Conservation (phyloP, 2,797 vertebrate species). For the Melanogrammus aeglefinus region DNA sequence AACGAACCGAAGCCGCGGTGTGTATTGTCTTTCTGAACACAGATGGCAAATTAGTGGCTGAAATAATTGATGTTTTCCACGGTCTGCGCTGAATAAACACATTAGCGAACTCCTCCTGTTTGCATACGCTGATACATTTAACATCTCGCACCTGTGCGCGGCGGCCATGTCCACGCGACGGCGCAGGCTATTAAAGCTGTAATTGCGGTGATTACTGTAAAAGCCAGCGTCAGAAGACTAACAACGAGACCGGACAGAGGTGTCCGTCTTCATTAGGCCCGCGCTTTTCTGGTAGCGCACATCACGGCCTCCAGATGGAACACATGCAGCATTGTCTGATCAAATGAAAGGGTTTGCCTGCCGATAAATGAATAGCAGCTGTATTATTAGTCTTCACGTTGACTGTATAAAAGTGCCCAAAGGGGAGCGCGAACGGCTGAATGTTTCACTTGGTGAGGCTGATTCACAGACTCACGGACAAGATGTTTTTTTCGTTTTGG, state of each 20-base stretch:
- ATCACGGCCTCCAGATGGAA: conserved; percentile 64
- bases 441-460: conserved; percentile 25
- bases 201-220: conserved; percentile 69
- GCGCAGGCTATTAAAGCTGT: conserved; percentile 69
- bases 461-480: too few relatives aligned
- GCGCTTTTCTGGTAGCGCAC: conserved; percentile 30
- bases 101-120: conserved; percentile 54
- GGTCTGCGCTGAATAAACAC: conserved; percentile 63
- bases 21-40: conserved; percentile 54
- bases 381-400: conserved; percentile 67
- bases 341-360: conserved; percentile 69
- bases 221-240: conserved; percentile 61
- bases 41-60: conserved; percentile 67
- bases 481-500: too few relatives aligned
- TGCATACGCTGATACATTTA: conserved; percentile 53
- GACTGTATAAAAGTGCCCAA: conserved; percentile 68
- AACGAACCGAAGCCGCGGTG: conserved; percentile 30
- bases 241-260: conserved; percentile 60
- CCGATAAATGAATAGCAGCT: conserved; percentile 72
- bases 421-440: conserved; percentile 55
- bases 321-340: conserved; percentile 49
- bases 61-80: conserved; percentile 63
- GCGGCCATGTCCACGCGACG: conserved; percentile 65
- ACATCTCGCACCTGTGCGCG: conserved; percentile 63
- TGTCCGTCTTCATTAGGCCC: conserved; percentile 71